Conservation (phyloP, 2,113 vertebrate genomes). For the Atherinomorus stipes region DNA sequence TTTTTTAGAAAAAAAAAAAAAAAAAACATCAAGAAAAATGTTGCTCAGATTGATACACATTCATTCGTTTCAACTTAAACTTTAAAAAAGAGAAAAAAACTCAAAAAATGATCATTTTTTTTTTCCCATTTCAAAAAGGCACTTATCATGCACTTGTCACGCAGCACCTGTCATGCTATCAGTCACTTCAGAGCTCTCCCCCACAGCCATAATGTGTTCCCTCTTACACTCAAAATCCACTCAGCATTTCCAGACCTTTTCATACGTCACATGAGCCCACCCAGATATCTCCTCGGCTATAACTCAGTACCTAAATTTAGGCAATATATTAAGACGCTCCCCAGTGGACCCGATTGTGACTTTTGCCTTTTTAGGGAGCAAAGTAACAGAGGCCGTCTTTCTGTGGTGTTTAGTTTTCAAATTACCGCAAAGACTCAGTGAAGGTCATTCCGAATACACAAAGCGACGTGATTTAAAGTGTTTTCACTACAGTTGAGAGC, state of each 20-base stretch:
- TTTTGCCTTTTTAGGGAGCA: slow-evolving; percentile 81
- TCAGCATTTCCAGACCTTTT: slow-evolving; percentile 83
- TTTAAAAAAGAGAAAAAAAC: slow-evolving; percentile 81
- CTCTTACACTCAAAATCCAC: slow-evolving; percentile 83
- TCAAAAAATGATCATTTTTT: slow-evolving; percentile 50
- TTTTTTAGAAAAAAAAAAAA: background rate
- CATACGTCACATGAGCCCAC: slow-evolving; percentile 82
- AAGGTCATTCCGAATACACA: slow-evolving; percentile 72
- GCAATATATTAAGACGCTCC: slow-evolving; percentile 79
- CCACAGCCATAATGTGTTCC: slow-evolving; percentile 88
- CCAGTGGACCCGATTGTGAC: slow-evolving; percentile 49
- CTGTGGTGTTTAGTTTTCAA: slow-evolving; percentile 69
- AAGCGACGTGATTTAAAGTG: slow-evolving; percentile 65
- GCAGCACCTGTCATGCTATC: slow-evolving; percentile 91
- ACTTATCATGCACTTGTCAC: slow-evolving; percentile 85
- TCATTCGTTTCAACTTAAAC: slow-evolving; percentile 11
- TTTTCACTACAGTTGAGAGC: slow-evolving; percentile 37
- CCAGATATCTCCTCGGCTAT: slow-evolving; percentile 78
- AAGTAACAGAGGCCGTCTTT: slow-evolving; percentile 64
- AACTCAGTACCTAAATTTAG: slow-evolving; percentile 87
- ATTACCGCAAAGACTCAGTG: slow-evolving; percentile 62
- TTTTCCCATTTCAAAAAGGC: slow-evolving; percentile 76
- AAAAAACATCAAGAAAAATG: background rate
- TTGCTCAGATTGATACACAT: background rate
- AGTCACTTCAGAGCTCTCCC: slow-evolving; percentile 88